Evolutionary conservation across 2,797 vertebrate genomes (phyloP).

Genomic region (Poecilia velifera): DNA sequence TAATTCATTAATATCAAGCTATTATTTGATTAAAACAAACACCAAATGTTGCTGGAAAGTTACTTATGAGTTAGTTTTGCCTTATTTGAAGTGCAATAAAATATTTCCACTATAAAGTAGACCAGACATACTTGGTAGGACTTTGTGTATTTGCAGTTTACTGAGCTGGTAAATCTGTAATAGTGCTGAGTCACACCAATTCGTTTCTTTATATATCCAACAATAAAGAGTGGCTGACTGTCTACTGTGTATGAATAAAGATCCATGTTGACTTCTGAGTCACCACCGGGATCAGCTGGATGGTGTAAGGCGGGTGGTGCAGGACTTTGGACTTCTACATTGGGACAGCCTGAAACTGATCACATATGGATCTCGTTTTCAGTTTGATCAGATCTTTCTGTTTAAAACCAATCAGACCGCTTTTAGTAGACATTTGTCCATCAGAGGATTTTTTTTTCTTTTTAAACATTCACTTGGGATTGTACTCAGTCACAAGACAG

Average conservation of each 20-base stretch:
- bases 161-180: not conserved
- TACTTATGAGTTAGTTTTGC: too few species aligned
- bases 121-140: too few species aligned
- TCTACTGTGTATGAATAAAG: not conserved
- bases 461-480: not conserved
- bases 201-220: not conserved
- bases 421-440: too few species aligned
- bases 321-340: not conserved
- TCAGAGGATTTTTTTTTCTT: not conserved
- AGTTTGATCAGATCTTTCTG: not conserved
- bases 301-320: not conserved
- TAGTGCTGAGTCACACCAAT: not conserved
- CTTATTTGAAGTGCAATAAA: too few species aligned
- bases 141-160: too few species aligned
- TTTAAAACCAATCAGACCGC: not conserved
- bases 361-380: not conserved
- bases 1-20: too few species aligned
- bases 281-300: slow-evolving; percentile 1
- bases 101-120: too few species aligned
- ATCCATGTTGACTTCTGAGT: not conserved
- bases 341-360: not conserved
- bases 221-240: not conserved
- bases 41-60: too few species aligned
- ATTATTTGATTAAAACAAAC: too few species aligned
- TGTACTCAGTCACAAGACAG: too few species aligned